A percentile compares a stretch with the other conserved stretches of the same genome.
These are phyloP conservation scores for Acanthornis magna DNA, from an alignment of 2,797 vertebrate genomes.

Conservation along the genomic window DNA sequence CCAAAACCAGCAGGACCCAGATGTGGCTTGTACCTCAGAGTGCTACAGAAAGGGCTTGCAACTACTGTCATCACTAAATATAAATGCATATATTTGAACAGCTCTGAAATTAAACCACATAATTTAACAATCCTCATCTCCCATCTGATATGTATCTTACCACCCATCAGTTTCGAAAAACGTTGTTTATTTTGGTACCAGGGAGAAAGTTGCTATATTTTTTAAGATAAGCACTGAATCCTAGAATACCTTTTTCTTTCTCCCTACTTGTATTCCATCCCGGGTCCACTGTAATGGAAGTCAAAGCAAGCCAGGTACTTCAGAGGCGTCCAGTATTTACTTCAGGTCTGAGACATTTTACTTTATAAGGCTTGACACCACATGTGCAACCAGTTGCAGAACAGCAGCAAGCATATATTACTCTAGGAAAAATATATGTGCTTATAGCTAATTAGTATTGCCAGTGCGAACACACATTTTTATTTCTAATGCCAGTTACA, in stretches of 20 bases:
- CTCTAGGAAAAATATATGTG: not conserved
- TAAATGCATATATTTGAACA: not conserved
- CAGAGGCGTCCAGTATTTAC: not conserved
- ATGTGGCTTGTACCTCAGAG: not conserved
- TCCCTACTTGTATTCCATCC: not conserved
- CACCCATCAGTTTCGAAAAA: not conserved
- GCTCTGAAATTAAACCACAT: not conserved
- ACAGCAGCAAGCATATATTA: not conserved
- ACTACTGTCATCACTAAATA: not conserved
- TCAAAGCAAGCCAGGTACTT: not conserved
- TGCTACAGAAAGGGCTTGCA: not conserved
- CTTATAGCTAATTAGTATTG: not conserved
- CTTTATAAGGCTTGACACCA: not conserved
- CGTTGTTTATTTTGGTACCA: not conserved
- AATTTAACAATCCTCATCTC: not conserved
- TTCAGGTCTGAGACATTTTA: not conserved
- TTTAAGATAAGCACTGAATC: not conserved
- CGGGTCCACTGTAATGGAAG: not conserved
- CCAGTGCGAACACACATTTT: not conserved
- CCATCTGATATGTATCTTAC: not conserved
- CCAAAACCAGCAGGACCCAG: not conserved
- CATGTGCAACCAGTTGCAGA: not conserved
- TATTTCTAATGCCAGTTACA: constrained; percentile 7
- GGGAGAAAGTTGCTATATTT: not conserved
- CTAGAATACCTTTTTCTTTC: not conserved